Evolutionary conservation across 2,888 invertebrate genomes (phyloP), one percentile per base, ranked within the genome.

Genomic region (Drosophila lacicola): DNA sequence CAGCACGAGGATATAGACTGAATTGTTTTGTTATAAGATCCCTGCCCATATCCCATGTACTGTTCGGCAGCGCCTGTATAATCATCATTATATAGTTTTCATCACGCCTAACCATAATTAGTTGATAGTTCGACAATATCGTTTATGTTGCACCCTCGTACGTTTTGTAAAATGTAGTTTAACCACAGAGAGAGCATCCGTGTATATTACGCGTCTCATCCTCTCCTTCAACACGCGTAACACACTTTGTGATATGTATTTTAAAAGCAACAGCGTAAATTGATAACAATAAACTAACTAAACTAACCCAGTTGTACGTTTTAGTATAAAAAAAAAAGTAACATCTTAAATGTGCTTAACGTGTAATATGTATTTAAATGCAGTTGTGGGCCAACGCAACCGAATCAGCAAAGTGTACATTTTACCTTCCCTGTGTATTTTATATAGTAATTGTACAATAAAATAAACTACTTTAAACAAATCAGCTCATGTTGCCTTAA

Each of bases 181-280:
- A 67, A 56, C 45, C 62, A 64, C 56, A 63, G 14, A 57, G 13
- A 67, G 67, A 77, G 66, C 70, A 66, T 57, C 56, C 36, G 67
- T 74, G 64, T 64, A 49, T 25, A 61, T 42, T 44, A 49, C 44
- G 64, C 50, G 69, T 42, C 46, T 11, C 41, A 47, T 41, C 33
- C 14, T 58, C 19, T 45, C n/a, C 64, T 41, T 34, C 34, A 42
- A 36, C 13, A 29, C 64, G 50, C 54, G 67, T 67, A 41, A 29
- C 60, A 74, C 78, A 81, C 63, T 64, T 75, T 75, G 75, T 88
- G 65, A 85, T 87, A 80, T 78, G 68, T 74, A 81, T 60, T 77
- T 73, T 68, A 64, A 74, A 74, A 62, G 51, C 57, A 57, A 49
- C 53, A 14, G 51, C 70, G 54, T 70, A 62, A 71, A 53, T 62